A percentile compares a stretch with the other conserved stretches of the same genome.
These are phyloP conservation scores for Lasioglossum figueresi DNA, from an alignment of 2,888 invertebrate genomes.

Conservation along the genomic window DNA sequence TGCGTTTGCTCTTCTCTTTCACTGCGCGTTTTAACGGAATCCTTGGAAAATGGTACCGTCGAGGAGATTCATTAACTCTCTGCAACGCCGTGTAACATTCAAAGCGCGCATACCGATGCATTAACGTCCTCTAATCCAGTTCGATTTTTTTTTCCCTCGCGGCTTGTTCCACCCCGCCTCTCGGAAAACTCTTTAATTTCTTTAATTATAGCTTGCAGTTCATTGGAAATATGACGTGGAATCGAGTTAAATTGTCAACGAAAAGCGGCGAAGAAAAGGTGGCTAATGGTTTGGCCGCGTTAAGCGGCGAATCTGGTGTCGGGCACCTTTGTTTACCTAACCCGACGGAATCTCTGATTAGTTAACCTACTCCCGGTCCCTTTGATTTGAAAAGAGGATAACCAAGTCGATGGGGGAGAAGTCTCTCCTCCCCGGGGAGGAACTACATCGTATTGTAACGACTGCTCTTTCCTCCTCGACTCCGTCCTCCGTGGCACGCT, in stretches of 20 bases:
- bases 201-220: neutral
- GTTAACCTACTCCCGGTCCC: conserved; percentile 55
- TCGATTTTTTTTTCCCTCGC: neutral
- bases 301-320: conserved; percentile 28
- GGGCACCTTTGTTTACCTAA: conserved; percentile 51
- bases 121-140: neutral
- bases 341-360: conserved; percentile 60
- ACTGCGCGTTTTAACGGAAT: neutral
- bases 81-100: neutral
- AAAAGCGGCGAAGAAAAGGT: neutral
- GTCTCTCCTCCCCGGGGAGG: conserved; percentile 42
- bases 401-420: conserved; percentile 44
- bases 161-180: neutral
- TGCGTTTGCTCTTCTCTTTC: neutral
- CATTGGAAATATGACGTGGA: neutral
- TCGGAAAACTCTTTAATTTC: neutral
- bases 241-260: neutral
- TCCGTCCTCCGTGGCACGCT: conserved; percentile 42
- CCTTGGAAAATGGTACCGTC: neutral
- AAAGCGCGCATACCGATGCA: neutral
- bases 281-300: neutral
- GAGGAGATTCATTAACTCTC: neutral
- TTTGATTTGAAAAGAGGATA: conserved; percentile 60
- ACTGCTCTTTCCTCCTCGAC: conserved; percentile 47
- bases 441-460: conserved; percentile 46